Conservation (phyloP, 2,113 vertebrate genomes). For the Hiodon alosoides region DNA sequence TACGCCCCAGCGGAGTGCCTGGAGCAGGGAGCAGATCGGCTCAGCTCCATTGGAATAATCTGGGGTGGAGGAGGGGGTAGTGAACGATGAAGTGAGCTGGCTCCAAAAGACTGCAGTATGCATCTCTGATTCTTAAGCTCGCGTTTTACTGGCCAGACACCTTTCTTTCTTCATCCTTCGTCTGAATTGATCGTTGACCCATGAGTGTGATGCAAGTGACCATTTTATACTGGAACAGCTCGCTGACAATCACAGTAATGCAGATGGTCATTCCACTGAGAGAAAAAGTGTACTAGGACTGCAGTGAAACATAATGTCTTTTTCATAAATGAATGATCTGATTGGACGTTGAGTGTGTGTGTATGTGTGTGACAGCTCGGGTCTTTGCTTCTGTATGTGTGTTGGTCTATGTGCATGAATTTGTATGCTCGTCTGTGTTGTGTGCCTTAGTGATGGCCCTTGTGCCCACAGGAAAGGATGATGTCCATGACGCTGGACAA, state of each 20-base stretch:
- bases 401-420: no score
- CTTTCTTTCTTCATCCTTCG: neutral
- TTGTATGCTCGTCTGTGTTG: no score
- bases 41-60: slow-evolving; percentile 15
- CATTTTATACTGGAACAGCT: neutral
- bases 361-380: neutral
- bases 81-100: neutral
- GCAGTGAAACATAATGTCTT: no score
- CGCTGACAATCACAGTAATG: neutral
- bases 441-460: slow-evolving; percentile 18
- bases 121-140: neutral
- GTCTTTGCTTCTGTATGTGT: no score
- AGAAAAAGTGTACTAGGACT: no score
- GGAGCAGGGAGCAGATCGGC: slow-evolving; percentile 19
- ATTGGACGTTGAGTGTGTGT: no score
- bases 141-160: neutral
- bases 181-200: no score
- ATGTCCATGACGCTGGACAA: slow-evolving; percentile 87
- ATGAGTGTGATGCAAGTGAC: neutral
- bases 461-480: slow-evolving; percentile 72
- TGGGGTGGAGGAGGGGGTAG: neutral
- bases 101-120: neutral
- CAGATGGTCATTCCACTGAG: no score
- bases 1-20: slow-evolving; percentile 6
- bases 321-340: no score